A percentile compares a stretch with the other conserved stretches of the same genome.
phyloP scores from a whole-genome alignment of 2,113 vertebrate genomes.

The Syngnathus scovelli region DNA sequence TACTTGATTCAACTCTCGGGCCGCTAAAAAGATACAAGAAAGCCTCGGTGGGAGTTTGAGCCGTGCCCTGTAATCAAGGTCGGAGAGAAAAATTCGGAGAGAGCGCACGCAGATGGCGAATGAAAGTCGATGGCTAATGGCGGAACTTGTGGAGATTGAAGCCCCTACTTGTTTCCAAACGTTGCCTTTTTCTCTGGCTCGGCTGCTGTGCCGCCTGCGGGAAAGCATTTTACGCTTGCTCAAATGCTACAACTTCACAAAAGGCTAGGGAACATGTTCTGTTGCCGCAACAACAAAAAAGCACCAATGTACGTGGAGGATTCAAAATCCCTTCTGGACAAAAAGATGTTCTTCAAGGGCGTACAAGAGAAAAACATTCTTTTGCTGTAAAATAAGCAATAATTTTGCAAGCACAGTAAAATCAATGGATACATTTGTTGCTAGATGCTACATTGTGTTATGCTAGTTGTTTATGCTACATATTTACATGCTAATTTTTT shows the following conservation, averaged over 20 bases:
- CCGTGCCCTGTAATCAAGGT: conserved; percentile 13
- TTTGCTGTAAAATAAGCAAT: background rate
- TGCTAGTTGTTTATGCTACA: too few species aligned
- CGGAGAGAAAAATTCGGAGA: conserved; percentile 12
- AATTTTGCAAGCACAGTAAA: background rate
- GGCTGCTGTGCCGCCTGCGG: conserved; percentile 23
- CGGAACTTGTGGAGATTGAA: conserved; percentile 45
- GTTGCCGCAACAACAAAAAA: background rate
- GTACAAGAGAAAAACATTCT: background rate
- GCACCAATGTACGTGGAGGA: background rate
- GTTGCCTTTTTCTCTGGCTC: conserved; percentile 15
- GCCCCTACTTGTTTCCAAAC: conserved; percentile 25
- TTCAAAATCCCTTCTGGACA: background rate
- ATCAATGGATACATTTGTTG: too few species aligned
- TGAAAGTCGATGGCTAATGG: conserved; percentile 36
- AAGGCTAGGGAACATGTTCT: background rate
- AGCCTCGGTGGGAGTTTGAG: background rate
- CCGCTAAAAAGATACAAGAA: background rate
- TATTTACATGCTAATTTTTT: too few species aligned
- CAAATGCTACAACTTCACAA: conserved; percentile 42
- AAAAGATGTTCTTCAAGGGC: background rate
- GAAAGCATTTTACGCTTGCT: conserved; percentile 44
- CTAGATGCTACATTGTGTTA: too few species aligned
- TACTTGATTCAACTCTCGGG: conserved; percentile 17
- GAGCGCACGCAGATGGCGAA: conserved; percentile 19